Base-by-base conservation (phyloP, 2,888 invertebrate species). In the Gastracanthus pulcherrimus region DNA sequence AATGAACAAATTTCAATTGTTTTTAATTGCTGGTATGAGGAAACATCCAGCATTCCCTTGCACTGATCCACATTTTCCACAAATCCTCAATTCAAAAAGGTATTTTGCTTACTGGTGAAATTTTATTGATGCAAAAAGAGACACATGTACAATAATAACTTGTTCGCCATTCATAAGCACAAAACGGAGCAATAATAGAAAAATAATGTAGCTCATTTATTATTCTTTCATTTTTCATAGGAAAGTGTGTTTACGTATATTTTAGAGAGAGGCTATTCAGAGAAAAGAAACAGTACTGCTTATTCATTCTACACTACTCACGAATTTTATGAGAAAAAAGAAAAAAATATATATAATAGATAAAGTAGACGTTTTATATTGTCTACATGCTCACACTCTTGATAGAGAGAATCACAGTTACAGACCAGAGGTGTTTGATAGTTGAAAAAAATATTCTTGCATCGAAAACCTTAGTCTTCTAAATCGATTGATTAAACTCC, bases 361-460 rank as follows among this genome's bases (percentile, higher is more conserved):
- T 76, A 16, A 62, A 31, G 76, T 72, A 76, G 51, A 71, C 51
- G 58, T 16, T 31, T 67, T 67, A 71, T 76, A 77, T 76, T 77
- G 48, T 76, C 70, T 76, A 81, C 48, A 67, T 72, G 45, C 23
- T 48, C 23, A 69, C 55, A 70, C 36, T 67, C 67, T 77, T 72
- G 9, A 67, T 41, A 76, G 38, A 72, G 71, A 72, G 36, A 81
- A 81, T 81, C 81, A 81, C 81, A 81, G 81, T 77, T 76, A 72
- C 31, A 81, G 72, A 81, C 76, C 71, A 81, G 72, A 81, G 55
- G 41, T 72, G 72, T 77, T n/a, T 69, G 72, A 81, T 72, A 67
- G 23, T 58, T 51, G 58, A 58, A 69, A 72, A 71, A 69, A 67
- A 72, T 60, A 58, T 67, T 51, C 26, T 45, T 66, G 34, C 19